phyloP scores from a whole-genome alignment of 2,888 invertebrate genomes.

The Ormyrus rosae region DNA sequence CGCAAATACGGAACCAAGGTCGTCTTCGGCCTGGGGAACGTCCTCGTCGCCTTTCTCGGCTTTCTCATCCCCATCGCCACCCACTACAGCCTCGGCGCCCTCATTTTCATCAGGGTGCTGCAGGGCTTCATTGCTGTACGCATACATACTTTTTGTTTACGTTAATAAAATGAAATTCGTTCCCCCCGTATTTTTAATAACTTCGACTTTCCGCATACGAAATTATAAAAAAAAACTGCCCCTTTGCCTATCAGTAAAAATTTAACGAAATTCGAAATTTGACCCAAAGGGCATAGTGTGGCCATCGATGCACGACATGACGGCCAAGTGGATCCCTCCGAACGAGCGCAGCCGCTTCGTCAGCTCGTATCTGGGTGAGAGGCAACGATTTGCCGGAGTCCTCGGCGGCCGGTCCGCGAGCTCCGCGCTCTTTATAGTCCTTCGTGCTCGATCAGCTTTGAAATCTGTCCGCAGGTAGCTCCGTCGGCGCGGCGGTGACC shows the following conservation, averaged over 20 bases:
- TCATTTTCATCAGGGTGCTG: conserved; percentile 80
- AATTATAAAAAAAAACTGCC: neutral
- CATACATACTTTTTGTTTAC: neutral
- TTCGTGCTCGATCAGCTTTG: conserved; percentile 19
- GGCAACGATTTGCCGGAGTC: neutral
- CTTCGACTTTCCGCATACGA: neutral
- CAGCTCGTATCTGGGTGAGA: conserved; percentile 79
- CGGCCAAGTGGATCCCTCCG: conserved; percentile 89
- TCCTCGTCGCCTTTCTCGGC: conserved; percentile 81
- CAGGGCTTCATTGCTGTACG: conserved; percentile 79
- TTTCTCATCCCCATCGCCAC: conserved; percentile 83
- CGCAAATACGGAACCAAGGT: conserved; percentile 84
- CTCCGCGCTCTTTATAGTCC: neutral
- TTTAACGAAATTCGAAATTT: neutral
- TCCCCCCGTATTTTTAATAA: neutral
- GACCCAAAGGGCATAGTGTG: conserved; percentile 80
- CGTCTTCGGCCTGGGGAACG: conserved; percentile 83
- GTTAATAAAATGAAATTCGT: no score
- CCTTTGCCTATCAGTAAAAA: neutral
- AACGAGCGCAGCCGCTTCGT: conserved; percentile 86
- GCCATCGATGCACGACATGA: conserved; percentile 88
- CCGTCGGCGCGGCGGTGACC: conserved; percentile 82
- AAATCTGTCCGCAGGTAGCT: conserved; percentile 76
- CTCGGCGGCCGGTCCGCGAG: neutral
- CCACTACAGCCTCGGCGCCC: conserved; percentile 77